Percentiles rank a stretch among this genome's conserved stretches.
These are phyloP conservation scores for Rhodinocichla rosea DNA, from an alignment of 2,113 vertebrate genomes.

Conservation along the genomic window DNA sequence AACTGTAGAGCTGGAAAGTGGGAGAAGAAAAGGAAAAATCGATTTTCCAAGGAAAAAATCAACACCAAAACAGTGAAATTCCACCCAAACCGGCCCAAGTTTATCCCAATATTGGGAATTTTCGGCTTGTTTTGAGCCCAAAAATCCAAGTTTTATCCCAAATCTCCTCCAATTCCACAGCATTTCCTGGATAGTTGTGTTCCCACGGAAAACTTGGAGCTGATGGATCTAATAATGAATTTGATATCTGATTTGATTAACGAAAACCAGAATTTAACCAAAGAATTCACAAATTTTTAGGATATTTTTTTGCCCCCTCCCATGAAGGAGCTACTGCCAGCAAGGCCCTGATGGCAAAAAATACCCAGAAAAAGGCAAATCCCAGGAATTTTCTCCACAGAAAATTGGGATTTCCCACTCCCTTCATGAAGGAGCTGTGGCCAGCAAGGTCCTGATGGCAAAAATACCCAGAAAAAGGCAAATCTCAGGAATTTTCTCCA, in stretches of 20 bases:
- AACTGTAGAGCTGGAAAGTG: slow-evolving; percentile 84
- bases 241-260: rapidly evolving
- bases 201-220: not conserved
- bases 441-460: not conserved
- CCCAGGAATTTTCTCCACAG: not conserved
- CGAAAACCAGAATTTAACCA: not conserved
- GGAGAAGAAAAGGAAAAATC: not conserved
- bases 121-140: not conserved
- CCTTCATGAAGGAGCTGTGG: not conserved
- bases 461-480: rapidly evolving
- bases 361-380: rapidly evolving
- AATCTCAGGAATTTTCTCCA: not conserved
- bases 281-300: not conserved
- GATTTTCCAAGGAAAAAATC: not conserved
- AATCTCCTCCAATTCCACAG: not conserved
- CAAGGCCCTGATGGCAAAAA: not conserved
- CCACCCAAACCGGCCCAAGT: rapidly evolving
- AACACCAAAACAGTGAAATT: not conserved
- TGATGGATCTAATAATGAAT: rapidly evolving
- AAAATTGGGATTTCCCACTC: too few relatives aligned
- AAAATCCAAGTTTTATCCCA: not conserved
- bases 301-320: not conserved
- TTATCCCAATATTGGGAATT: not conserved
- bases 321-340: too few relatives aligned
- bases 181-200: rapidly evolving